Evolutionary conservation across 2,797 vertebrate species (phyloP), one percentile per base, ranked within the genome.

Genomic region (Hozukius guyotensis): DNA sequence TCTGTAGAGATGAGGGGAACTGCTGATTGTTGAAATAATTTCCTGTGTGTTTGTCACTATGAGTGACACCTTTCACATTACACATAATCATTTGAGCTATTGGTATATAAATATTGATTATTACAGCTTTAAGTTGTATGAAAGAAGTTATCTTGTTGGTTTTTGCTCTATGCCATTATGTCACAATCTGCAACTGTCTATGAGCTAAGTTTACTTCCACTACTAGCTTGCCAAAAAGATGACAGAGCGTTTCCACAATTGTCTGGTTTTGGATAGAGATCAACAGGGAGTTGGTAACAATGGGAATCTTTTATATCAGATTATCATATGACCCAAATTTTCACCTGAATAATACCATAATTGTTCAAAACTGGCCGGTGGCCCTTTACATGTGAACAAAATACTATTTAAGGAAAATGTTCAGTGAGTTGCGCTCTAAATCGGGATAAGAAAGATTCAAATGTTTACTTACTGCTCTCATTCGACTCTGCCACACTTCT

Each of bases 401-500:
- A 29, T 14, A 13, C 8, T 2, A 5, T 71, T 46, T 24, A 14
- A 8, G n/a, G 4, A 59, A 32, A 53, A 38, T 8, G 46, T 61
- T 74, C 52, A 46, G 46, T n/a, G 14, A 74, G 56, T 13, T 42
- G 9, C 38, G 18, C 25, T 60, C 32, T 57, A 22, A 52, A 18
- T 11, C 53, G 16, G 25, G 29, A 49, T 56, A 8, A 22, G 22
- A 25, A 14, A 70, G n/a, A 27, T 29, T 9, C n/a, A 13, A 25
- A 14, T 71, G n/a, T 72, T 77, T 57, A 92, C 94, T 95, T 93
- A 99, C 99, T 93, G 98, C 97, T 95, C 96, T 93, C 87, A 99
- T 97, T 67, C 98, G 96, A 74, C 93, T 97, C 92, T 99, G 98
- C 99, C 99, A 99, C 61, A 97, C 93, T 8, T 98, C 95, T 0